Conservation (phyloP, 2,797 vertebrate genomes). For the Clamator glandarius region DNA sequence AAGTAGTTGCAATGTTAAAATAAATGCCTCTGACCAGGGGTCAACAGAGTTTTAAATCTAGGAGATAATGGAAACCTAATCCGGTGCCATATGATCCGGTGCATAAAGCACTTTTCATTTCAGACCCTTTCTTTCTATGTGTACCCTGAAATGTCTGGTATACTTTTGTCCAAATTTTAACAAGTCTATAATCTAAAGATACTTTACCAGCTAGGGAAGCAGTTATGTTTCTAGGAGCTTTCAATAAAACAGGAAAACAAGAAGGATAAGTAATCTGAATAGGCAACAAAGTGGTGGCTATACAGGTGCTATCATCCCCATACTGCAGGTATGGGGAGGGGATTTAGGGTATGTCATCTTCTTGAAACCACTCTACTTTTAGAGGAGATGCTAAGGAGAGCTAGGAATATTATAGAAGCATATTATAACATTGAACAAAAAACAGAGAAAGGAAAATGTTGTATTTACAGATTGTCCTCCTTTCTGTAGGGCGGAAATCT, state of each 20-base stretch:
- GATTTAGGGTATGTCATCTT: fast-evolving
- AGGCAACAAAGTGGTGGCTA: fast-evolving
- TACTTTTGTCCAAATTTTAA: conserved; percentile 13
- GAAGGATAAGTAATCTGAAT: background rate
- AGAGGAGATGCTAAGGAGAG: background rate
- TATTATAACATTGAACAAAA: background rate
- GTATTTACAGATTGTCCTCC: background rate
- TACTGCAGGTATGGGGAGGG: background rate
- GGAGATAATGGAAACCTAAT: conserved; percentile 39
- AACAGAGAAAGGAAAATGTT: background rate
- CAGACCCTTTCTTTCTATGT: background rate
- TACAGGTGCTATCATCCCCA: background rate
- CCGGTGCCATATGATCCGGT: background rate
- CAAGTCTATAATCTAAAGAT: background rate
- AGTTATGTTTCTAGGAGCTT: background rate
- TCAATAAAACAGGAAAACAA: background rate
- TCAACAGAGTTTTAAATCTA: background rate
- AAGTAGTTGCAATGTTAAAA: background rate
- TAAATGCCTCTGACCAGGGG: background rate
- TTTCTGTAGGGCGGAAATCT: background rate
- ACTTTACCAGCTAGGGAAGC: background rate
- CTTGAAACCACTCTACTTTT: background rate
- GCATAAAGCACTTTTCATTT: background rate
- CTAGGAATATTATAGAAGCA: background rate
- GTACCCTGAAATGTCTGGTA: background rate